Evolutionary conservation across 2,797 vertebrate species (phyloP).

Genomic region (Rhinophrynus dorsalis): DNA sequence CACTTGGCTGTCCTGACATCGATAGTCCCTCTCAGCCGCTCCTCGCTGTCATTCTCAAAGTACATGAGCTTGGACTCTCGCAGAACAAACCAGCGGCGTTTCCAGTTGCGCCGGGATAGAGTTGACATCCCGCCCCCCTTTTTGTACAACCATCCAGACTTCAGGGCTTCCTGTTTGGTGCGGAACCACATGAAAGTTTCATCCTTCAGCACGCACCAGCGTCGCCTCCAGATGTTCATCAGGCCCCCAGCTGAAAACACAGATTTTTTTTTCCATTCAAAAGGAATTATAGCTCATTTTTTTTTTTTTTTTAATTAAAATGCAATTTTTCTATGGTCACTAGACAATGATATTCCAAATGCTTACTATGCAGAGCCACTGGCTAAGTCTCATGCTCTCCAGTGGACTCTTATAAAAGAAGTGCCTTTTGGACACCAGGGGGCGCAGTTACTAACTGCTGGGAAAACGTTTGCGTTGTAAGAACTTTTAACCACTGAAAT

Average conservation of each 20-base stretch:
- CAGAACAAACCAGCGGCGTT: slow-evolving; percentile 91
- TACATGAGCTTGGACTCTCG: slow-evolving; percentile 87
- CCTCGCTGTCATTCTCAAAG: slow-evolving; percentile 88
- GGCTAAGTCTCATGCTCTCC: too few species aligned
- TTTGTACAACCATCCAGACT: slow-evolving; percentile 91
- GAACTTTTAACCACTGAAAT: too few species aligned
- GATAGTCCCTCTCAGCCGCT: slow-evolving; percentile 87
- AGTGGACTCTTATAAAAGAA: too few species aligned
- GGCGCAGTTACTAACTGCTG: too few species aligned
- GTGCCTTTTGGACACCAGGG: too few species aligned
- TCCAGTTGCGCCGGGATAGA: slow-evolving; percentile 88
- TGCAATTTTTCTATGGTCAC: too few species aligned
- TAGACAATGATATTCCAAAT: too few species aligned
- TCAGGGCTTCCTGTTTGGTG: slow-evolving; percentile 88
- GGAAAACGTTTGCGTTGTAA: too few species aligned
- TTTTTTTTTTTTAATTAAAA: too few species aligned
- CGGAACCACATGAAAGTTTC: slow-evolving; percentile 95
- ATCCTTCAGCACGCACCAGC: slow-evolving; percentile 91
- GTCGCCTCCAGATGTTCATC: slow-evolving; percentile 89
- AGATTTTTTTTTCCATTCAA: too few species aligned
- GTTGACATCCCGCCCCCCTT: slow-evolving; percentile 91
- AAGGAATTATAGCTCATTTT: too few species aligned
- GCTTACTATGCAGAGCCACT: too few species aligned
- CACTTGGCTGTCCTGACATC: slow-evolving; percentile 82
- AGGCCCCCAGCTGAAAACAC: slow-evolving; percentile 72